phyloP scores from a whole-genome alignment of 2,113 vertebrate genomes.

The Lynx canadensis region DNA sequence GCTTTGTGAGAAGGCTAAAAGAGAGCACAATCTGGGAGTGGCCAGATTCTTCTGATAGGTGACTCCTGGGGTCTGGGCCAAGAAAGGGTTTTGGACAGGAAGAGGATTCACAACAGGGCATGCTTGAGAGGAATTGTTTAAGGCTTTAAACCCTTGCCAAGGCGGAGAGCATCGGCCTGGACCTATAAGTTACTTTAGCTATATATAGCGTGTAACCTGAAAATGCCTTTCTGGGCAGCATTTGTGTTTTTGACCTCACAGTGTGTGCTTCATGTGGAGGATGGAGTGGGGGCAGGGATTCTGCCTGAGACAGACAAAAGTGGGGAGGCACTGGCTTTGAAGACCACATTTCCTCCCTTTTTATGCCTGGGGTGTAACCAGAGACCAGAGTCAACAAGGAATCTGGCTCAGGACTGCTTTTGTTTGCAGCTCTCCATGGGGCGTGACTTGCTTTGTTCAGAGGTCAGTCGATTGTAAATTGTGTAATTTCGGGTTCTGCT shows the following conservation, averaged over 20 bases:
- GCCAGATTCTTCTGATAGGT: constrained; percentile 60
- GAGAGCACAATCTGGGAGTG: neutral
- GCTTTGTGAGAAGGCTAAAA: neutral
- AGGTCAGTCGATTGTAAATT: constrained; percentile 74
- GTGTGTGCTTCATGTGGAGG: neutral
- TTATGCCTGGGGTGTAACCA: constrained; percentile 74
- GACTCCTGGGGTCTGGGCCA: constrained; percentile 49
- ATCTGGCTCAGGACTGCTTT: constrained; percentile 67
- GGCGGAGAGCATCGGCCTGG: neutral
- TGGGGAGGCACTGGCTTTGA: constrained; percentile 61
- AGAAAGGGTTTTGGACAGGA: constrained; percentile 48
- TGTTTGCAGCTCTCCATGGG: constrained; percentile 67
- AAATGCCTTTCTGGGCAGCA: neutral
- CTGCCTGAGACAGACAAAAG: constrained; percentile 40
- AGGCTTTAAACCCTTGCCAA: constrained; percentile 59
- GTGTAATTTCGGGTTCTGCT: constrained; percentile 64
- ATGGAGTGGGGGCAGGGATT: constrained; percentile 38
- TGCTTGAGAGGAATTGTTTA: constrained; percentile 51
- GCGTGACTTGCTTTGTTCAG: constrained; percentile 61
- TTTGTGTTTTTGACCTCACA: constrained; percentile 1
- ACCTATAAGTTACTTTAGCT: constrained; percentile 36
- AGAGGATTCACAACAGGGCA: constrained; percentile 56
- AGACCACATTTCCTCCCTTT: constrained; percentile 67
- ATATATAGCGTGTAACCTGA: constrained; percentile 53
- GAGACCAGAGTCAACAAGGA: constrained; percentile 78